Base-by-base conservation (phyloP, 92 coral and sea anemone genomes). In the Heteractis magnifica region DNA sequence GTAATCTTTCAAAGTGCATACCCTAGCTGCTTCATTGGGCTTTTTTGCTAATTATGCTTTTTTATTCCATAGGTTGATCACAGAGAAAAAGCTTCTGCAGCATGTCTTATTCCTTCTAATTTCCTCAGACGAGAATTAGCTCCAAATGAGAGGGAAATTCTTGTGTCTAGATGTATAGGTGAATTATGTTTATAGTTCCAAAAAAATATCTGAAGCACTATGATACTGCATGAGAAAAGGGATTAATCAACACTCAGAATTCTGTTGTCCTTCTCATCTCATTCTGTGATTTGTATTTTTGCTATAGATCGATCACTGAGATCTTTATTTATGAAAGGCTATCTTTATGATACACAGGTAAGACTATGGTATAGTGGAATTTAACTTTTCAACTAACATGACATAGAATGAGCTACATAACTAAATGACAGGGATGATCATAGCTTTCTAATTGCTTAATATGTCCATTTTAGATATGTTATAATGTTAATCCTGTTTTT, bases 81-180 rank as follows among this genome's bases (percentile, higher is more conserved):
- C 79, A 92, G 90, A 73, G 98, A 95, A 83, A 95, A 95, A 80
- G 94, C 98, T 13, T 90, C 98, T 11, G 98, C 98, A 26, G 92
- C 92, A 44, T 92, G 98, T 3, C 88, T 80, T 52, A 94, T 95
- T 74, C 98, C 98, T 18, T 88, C 85, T 7, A 95, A 85, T 50
- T 92, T 90, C 76, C 86, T 82, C 64, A 90, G 98, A 64, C 81
- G 93, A 81, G 98, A 95, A 65, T 82, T 89, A 70, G 87, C 84
- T 52, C 88, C 91, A 56, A 84, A 89, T 82, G 98, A 94, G 18
- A 86, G 97, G 80, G 98, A 94, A 86, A 87, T 92, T 65, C 89
- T 95, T 13, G 81, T 92, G 34, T 89, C 98, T 34, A 90, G 98
- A 80, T 88, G 97, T 12, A 94, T 95, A 77, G 98, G 98, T 95